phyloP scores from a whole-genome alignment of 2,797 vertebrate genomes.

The Smutsia gigantea region DNA sequence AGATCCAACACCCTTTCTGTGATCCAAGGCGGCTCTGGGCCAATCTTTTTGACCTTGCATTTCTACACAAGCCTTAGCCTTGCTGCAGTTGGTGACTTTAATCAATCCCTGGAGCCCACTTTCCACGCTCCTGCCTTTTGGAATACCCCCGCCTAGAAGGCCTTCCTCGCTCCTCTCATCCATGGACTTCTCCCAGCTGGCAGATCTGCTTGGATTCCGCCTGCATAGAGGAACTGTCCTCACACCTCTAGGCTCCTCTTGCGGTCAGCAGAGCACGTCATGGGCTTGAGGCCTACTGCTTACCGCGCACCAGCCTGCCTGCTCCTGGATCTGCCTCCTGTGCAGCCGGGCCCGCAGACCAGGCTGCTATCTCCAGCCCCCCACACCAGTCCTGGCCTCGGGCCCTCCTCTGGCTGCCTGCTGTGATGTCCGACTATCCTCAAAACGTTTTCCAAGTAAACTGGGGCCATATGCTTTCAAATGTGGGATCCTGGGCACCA shows the following conservation, averaged over 20 bases:
- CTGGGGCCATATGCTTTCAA: background rate
- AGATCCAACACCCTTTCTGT: background rate
- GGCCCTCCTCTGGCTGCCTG: background rate
- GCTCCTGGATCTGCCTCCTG: background rate
- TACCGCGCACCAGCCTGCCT: background rate
- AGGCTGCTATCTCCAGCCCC: background rate
- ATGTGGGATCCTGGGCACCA: background rate
- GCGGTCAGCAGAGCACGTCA: rapidly evolving
- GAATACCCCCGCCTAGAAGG: background rate
- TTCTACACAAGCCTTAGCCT: background rate
- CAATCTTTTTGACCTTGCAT: background rate
- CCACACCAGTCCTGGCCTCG: background rate
- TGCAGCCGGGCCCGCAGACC: background rate
- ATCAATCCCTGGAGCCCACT: background rate
- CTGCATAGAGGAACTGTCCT: background rate
- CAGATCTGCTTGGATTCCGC: background rate
- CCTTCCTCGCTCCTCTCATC: background rate
- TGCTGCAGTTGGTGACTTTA: background rate
- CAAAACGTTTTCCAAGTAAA: background rate
- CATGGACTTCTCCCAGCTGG: background rate
- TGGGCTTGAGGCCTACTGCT: background rate
- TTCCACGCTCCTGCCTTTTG: background rate
- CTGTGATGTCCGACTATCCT: background rate
- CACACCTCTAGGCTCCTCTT: background rate
- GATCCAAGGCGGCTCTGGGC: background rate